Percentiles rank a stretch among this genome's conserved stretches.
Conservation (phyloP, 2,797 vertebrate genomes). For the Scolopax rusticola region DNA sequence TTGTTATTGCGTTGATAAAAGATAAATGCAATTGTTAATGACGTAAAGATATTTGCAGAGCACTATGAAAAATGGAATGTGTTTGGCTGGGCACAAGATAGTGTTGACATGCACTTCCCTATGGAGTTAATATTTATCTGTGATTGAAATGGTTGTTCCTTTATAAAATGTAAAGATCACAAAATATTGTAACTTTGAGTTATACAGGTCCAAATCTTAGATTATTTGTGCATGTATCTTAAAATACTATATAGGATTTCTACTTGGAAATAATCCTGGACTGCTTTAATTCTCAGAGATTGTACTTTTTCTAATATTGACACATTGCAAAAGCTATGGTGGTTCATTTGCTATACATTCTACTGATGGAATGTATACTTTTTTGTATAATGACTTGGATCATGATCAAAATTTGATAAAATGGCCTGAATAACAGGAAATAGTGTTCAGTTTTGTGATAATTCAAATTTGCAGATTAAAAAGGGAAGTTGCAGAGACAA, state of each 20-base stretch:
- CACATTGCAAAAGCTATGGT: not conserved
- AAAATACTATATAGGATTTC: not conserved
- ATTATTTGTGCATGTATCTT: not conserved
- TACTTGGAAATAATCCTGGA: not conserved
- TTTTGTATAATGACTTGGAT: not conserved
- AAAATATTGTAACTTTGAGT: not conserved
- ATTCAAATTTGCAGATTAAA: not conserved
- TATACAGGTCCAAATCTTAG: not conserved
- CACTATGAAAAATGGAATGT: not conserved
- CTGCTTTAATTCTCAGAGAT: not conserved
- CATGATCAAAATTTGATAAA: accelerated
- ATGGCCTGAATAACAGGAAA: not conserved
- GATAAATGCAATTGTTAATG: not conserved
- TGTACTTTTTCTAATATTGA: not conserved
- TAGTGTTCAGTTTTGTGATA: not conserved
- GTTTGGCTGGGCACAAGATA: not conserved
- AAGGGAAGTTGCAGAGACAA: not conserved
- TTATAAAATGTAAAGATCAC: not conserved
- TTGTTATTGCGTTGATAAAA: not conserved
- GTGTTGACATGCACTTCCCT: not conserved
- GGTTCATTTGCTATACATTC: not conserved
- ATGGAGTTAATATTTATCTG: not conserved
- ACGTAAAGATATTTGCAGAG: not conserved
- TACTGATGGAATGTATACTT: not conserved
- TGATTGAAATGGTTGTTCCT: not conserved